Conservation (phyloP, 2,888 invertebrate genomes). For the Agrochola macilenta region DNA sequence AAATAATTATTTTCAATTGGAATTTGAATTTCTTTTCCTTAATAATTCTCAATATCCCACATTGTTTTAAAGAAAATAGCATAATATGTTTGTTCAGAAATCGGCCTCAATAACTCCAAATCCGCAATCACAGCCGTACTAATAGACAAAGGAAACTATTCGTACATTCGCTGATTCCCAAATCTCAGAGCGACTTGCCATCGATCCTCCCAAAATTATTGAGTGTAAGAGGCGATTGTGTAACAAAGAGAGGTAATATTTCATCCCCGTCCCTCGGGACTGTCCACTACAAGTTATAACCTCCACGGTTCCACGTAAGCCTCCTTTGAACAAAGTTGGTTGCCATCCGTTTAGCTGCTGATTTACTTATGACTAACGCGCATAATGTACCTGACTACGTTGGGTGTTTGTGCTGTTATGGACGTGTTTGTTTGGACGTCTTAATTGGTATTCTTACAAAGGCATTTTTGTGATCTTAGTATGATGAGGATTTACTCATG, state of each 20-base stretch:
- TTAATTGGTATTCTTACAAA: background rate
- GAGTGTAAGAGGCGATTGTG: conserved; percentile 63
- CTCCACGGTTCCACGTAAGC: conserved; percentile 38
- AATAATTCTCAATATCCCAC: background rate
- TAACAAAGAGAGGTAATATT: conserved; percentile 65
- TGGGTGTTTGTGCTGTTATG: conserved; percentile 10
- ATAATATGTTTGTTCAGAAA: conserved; percentile 13
- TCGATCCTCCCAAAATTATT: conserved; percentile 62
- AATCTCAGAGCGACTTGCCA: conserved; percentile 50
- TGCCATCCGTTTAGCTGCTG: conserved; percentile 44
- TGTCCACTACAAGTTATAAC: conserved; percentile 53
- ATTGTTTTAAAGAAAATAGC: background rate
- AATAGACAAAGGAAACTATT: conserved; percentile 54
- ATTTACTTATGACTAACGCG: conserved; percentile 52
- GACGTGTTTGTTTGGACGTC: conserved; percentile 9
- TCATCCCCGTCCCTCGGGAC: conserved; percentile 59
- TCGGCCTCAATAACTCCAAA: conserved; percentile 14
- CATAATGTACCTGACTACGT: conserved; percentile 27
- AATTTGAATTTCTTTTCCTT: too few relatives aligned
- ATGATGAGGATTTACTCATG: background rate
- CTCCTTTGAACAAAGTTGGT: conserved; percentile 47
- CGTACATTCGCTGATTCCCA: conserved; percentile 46
- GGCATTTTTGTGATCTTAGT: background rate
- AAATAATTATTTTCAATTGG: too few relatives aligned
- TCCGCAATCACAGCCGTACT: conserved; percentile 37